Evolutionary conservation across 2,797 vertebrate species (phyloP).

Genomic region (Mormyrops boulengeri): DNA sequence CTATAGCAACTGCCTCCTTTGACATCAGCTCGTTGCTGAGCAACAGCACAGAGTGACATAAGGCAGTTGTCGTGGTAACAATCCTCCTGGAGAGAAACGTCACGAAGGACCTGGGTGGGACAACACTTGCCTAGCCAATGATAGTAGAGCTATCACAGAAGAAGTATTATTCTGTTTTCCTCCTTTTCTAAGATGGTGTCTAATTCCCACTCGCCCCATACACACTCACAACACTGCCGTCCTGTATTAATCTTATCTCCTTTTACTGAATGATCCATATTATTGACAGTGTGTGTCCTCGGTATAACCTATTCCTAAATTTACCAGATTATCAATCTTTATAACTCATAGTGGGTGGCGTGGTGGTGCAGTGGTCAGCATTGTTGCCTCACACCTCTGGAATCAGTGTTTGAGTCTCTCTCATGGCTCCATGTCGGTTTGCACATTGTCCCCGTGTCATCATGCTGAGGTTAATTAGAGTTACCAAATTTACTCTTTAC

Average conservation of each 20-base stretch:
- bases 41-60: constrained; percentile 18
- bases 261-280: neutral
- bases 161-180: neutral
- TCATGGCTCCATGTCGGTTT: neutral
- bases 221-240: neutral
- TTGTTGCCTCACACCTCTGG: neutral
- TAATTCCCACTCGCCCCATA: neutral
- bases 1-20: constrained; percentile 24
- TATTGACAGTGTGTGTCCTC: neutral
- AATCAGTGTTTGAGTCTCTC: neutral
- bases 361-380: neutral
- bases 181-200: neutral
- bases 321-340: neutral
- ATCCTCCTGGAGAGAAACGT: constrained; percentile 10
- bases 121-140: neutral
- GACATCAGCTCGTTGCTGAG: constrained; percentile 17
- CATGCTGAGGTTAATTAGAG: no score
- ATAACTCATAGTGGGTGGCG: neutral
- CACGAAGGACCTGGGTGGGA: neutral
- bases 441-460: no score
- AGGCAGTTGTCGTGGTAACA: constrained; percentile 20
- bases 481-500: no score
- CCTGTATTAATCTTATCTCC: neutral
- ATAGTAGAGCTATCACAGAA: neutral
- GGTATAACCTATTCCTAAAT: neutral